Conservation (phyloP, 2,113 vertebrate species). For the Aptenodytes forsteri region DNA sequence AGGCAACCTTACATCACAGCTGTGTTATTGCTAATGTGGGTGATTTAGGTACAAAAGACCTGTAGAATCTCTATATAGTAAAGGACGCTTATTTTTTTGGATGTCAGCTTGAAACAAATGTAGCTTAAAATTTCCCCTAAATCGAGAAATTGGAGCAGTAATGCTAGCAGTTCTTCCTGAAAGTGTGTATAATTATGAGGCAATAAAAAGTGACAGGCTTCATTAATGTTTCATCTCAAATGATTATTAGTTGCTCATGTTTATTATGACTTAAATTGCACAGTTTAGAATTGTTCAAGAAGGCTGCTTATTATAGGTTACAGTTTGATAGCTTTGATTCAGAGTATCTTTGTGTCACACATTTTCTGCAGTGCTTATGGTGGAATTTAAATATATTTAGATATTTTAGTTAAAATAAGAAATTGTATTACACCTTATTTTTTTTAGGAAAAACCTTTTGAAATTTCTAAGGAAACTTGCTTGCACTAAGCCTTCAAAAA, state of each 20-base stretch:
- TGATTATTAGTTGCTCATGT: not conserved
- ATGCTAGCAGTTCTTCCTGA: not conserved
- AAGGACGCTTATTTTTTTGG: not conserved
- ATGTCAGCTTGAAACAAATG: not conserved
- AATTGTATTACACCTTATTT: not conserved
- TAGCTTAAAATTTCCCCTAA: not conserved
- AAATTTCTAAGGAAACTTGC: not conserved
- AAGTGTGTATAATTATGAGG: not conserved
- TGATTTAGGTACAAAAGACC: not conserved
- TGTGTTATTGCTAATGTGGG: conserved; percentile 7
- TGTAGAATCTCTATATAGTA: not conserved
- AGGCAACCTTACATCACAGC: not conserved
- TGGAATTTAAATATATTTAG: not conserved
- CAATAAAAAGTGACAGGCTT: not conserved
- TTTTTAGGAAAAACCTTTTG: not conserved
- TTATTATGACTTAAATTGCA: conserved; percentile 13
- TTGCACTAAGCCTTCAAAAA: not conserved
- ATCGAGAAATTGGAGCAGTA: not conserved
- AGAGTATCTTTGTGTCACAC: not conserved
- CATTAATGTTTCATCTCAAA: not conserved
- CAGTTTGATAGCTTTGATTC: not conserved
- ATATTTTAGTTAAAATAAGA: not conserved
- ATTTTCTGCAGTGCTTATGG: not conserved
- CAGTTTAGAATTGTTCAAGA: not conserved
- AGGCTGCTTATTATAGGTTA: not conserved